Evolutionary conservation across 2,797 vertebrate species (phyloP), one percentile per base, ranked within the genome.

Genomic region (Acanthis flammea): DNA sequence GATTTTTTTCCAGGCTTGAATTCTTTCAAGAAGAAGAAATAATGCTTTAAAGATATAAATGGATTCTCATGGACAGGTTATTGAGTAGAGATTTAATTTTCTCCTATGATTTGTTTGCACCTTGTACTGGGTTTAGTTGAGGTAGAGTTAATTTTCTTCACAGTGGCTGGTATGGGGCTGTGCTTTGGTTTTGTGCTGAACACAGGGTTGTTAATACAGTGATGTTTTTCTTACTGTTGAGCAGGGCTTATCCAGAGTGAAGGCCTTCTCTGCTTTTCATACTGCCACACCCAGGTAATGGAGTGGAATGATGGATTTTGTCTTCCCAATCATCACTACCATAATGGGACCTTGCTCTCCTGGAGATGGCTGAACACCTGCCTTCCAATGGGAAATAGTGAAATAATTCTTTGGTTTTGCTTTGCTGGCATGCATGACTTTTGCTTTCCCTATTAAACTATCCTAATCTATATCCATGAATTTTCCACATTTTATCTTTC

Each of bases 301-400:
- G 33, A 39, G 30, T 10, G 5, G 10, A 70, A 13, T 27, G n/a
- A 50, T 63, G 50, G 21, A 10, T 12, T 50, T 57, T 70, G 7
- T 30, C 57, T 70, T 63, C 45, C 31, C 9, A 28, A 12, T n/a
- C 37, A 14, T 15, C 8, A 25, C 12, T 8, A 27, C 4, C 0
- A 0, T 22, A 24, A 44, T 24, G 10, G 19, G 5, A 4, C 10
- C 8, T 8, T 82, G 28, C 10, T 33, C 12, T 63, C 28, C 28
- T 76, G 57, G 21, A 30, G 21, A 13, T 44, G 42, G 24, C 44
- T 37, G 28, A 44, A 27, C 24, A 50, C 2, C 37, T 57, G 12
- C 24, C 21, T 33, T 22, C 9, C 55, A 8, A 30, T 16, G 8
- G 7, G 24, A 70, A 62, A 44, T 7, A 44, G 14, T 37, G 14